These are phyloP conservation scores for Acleris literana DNA, from an alignment of 2,888 invertebrate species.

Conservation along the genomic window DNA sequence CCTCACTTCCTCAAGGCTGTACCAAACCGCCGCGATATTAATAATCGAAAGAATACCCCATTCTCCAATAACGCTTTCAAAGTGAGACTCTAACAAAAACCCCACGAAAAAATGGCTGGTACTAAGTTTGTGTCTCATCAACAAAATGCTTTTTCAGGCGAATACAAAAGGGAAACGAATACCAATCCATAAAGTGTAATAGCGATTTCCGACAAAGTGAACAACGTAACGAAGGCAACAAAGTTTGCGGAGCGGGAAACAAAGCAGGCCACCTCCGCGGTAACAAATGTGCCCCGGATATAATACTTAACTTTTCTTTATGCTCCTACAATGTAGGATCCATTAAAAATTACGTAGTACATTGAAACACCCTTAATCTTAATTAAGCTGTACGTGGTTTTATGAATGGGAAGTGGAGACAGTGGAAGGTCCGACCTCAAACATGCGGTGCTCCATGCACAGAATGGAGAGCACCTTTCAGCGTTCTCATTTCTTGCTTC, in stretches of 20 bases:
- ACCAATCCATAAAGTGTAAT: conserved; percentile 61
- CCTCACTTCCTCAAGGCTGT: background rate
- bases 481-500: background rate
- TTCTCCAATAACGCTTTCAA: conserved; percentile 43
- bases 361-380: conserved; percentile 18
- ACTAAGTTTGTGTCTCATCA: conserved; percentile 56
- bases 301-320: conserved; percentile 44
- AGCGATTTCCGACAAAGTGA: conserved; percentile 60
- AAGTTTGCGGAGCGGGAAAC: conserved; percentile 64
- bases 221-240: conserved; percentile 61
- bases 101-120: conserved; percentile 45
- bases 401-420: background rate
- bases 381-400: conserved; percentile 4
- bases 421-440: background rate
- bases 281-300: conserved; percentile 57
- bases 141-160: conserved; percentile 52
- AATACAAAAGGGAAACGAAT: conserved; percentile 59
- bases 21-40: conserved; percentile 33
- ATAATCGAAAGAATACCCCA: conserved; percentile 40
- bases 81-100: conserved; percentile 42
- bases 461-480: background rate
- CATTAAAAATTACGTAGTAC: conserved; percentile 57
- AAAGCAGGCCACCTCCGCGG: conserved; percentile 63
- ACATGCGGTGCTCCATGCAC: background rate
- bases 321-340: conserved; percentile 40